Base-by-base conservation (phyloP, 1,140 invertebrate genomes). In the Drosophila tropicalis region DNA sequence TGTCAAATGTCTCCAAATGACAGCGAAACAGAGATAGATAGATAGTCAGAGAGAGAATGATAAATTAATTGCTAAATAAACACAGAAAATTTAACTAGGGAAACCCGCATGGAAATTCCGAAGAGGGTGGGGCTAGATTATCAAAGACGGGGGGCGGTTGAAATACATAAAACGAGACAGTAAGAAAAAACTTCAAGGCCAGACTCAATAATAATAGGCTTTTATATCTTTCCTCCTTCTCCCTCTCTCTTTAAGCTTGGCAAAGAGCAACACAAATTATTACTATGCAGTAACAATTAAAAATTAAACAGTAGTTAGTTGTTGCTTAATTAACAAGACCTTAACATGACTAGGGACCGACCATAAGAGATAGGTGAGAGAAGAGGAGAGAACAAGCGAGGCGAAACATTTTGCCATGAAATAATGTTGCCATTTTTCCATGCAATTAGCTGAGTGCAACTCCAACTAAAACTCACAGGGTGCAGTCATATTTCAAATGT, bases 291-390 rank as follows among this genome's bases (percentile, higher is more conserved):
- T 67, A 86, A 83, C 83, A 87, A 86, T 86, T 86, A 86, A 87
- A 79, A 87, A 71, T 79, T 82, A 86, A 83, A 69, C 69, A 79
- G 71, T 87, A 79, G 79, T 82, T 87, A 73, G 69, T 79, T 87
- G 65, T 70, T 58, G 70, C 67, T 79, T 80, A 80, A 83, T 86
- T 86, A 86, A 86, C 79, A 83, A 87, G 83, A 69, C 17, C 19
- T 81, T 70, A 79, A 87, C 75, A 81, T 29, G 34, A 36, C 34
- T 10, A 47, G 36, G 7, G 7, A 47, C 29, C 25, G 54, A 40
- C 40, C 25, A 39, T 55, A 17, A 13, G 47, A 57, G 44, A 62
- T 32, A 15, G 60, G 32, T 62, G 47, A 58, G 63, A 40, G n/a
- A 41, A n/a, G 3, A 1, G 34, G 55, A 15, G 55, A 13, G 29